Percentiles rank a stretch among this genome's conserved stretches.
These are phyloP conservation scores for Diphyllodes magnificus DNA, from an alignment of 2,113 vertebrate species.

Conservation along the genomic window DNA sequence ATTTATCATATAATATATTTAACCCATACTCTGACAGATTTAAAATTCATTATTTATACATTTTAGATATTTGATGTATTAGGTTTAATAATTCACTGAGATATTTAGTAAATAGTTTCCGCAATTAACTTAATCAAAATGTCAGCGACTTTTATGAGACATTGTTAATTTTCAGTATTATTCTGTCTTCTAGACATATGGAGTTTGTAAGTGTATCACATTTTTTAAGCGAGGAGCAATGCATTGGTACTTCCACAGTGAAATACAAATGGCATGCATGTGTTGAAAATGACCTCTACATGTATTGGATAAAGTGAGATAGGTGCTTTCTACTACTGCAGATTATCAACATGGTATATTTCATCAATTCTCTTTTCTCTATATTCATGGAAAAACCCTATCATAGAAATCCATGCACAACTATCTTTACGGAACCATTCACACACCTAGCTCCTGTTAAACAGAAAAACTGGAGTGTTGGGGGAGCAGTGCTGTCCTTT, in stretches of 20 bases:
- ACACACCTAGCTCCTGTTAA: background rate
- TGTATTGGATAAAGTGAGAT: background rate
- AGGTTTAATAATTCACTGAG: background rate
- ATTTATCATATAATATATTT: slow-evolving; percentile 27
- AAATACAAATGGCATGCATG: background rate
- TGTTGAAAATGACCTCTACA: background rate
- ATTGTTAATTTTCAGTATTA: background rate
- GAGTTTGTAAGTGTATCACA: background rate
- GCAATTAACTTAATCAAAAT: background rate
- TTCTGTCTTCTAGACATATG: background rate
- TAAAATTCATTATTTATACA: background rate
- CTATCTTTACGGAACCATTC: background rate
- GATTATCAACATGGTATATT: background rate
- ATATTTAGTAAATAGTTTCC: background rate
- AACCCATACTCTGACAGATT: background rate
- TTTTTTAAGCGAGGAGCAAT: background rate
- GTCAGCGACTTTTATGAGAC: background rate
- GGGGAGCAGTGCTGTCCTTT: background rate
- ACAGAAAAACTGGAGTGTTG: background rate
- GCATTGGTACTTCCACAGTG: background rate
- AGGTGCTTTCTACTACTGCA: background rate
- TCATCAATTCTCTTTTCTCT: background rate
- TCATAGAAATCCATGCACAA: background rate
- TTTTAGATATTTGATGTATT: background rate
- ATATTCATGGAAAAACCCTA: background rate